Evolutionary conservation across 2,888 invertebrate genomes (phyloP), one percentile per base, ranked within the genome.

Genomic region (Ichneumon xanthorius): DNA sequence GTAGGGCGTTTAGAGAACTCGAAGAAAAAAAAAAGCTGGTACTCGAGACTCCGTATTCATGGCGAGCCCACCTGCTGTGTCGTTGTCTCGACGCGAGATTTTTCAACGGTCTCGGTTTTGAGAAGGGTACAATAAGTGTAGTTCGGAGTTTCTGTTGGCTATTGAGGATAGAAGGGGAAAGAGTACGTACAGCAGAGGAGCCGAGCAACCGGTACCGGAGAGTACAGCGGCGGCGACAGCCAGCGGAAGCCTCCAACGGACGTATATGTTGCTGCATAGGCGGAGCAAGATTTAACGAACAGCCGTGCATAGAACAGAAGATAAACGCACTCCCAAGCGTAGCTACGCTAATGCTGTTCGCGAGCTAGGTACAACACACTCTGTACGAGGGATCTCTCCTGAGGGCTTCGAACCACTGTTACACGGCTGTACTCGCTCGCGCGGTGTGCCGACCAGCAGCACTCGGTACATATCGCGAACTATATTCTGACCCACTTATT

Each of bases 211-310:
- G 81, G 65, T 70, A 65, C 55, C 50, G 30, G 45, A 19, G 68
- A 48, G 55, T 48, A 45, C 26, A 37, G 67, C 33, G 63, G 50
- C 80, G 68, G 68, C 53, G 53, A 48, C 84, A 76, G 65, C 75
- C 30, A 86, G 78, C 87, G 87, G 87, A 87, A 88, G 83, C 85
- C 78, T 84, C 82, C 75, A 84, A 82, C 84, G 82, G 87, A 78
- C 85, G 87, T 77, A 70, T 76, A 68, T 50, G 75, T 26, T n/a
- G 67, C 7, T 16, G 45, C 87, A 88, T 84, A 79, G 87, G 87
- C 87, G 87, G 67, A 67, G 87, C 45, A 4, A 48, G 26, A 45
- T 55, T 68, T 63, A 30, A 63, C 63, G 16, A 63, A 63, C 26
- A 26, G 19, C 58, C 58, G 22, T 14, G 58, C 61, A 48, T 48